Conservation (phyloP, 2,888 invertebrate genomes). For the Idaea straminata region DNA sequence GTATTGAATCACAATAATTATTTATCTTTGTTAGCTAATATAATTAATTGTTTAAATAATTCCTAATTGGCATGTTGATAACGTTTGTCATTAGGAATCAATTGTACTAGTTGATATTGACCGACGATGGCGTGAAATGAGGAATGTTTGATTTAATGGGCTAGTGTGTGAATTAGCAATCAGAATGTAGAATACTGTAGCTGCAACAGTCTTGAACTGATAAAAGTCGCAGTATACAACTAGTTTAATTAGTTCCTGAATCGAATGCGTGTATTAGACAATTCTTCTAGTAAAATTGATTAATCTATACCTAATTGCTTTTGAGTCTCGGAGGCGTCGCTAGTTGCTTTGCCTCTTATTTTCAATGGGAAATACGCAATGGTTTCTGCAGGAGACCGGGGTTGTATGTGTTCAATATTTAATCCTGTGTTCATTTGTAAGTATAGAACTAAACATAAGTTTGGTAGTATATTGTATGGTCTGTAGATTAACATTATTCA, state of each 20-base stretch:
- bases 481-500: not conserved
- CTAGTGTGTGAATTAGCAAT: too few species aligned
- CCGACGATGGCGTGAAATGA: not conserved
- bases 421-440: slow-evolving; percentile 21
- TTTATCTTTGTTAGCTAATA: slow-evolving; percentile 9
- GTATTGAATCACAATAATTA: not conserved
- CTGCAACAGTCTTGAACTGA: too few species aligned
- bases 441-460: slow-evolving; percentile 6
- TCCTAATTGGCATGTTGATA: not conserved
- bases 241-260: not conserved
- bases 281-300: slow-evolving; percentile 20
- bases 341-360: slow-evolving; percentile 1
- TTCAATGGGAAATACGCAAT: not conserved
- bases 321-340: not conserved
- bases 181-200: too few species aligned
- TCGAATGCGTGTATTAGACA: slow-evolving; percentile 14
- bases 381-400: not conserved
- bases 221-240: not conserved
- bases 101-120: not conserved
- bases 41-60: slow-evolving; percentile 8
- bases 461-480: slow-evolving; percentile 5
- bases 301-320: slow-evolving; percentile 2
- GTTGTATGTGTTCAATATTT: slow-evolving; percentile 3
- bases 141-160: not conserved
- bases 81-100: not conserved